A percentile compares a stretch with the other conserved stretches of the same genome.
Evolutionary conservation across 2,797 vertebrate genomes (phyloP).

Genomic region (Furcifer pardalis): DNA sequence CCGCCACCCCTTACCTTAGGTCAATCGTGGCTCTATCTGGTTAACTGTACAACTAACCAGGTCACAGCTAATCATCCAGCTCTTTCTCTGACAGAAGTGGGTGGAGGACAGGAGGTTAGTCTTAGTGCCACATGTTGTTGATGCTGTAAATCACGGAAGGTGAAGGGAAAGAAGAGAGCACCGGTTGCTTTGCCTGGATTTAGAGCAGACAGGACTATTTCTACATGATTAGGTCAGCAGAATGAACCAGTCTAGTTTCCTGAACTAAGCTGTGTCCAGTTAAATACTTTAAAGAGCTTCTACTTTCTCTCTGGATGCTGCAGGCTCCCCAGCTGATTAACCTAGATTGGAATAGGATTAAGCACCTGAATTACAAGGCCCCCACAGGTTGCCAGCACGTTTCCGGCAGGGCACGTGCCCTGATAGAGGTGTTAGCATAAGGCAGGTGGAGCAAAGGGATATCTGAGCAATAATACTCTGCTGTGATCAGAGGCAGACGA

Average conservation of each 20-base stretch:
- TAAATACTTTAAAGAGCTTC: slow-evolving; percentile 61
- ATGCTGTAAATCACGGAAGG: slow-evolving; percentile 40
- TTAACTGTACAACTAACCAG: slow-evolving; percentile 41
- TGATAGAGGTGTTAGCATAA: slow-evolving; percentile 63
- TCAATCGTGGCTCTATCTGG: not conserved
- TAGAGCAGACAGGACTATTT: slow-evolving; percentile 53
- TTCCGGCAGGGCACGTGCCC: slow-evolving; percentile 70
- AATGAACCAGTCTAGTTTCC: slow-evolving; percentile 52
- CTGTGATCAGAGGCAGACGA: slow-evolving; percentile 58
- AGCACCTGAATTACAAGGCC: slow-evolving; percentile 71
- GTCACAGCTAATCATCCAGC: slow-evolving; percentile 23
- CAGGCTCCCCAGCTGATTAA: slow-evolving; percentile 79
- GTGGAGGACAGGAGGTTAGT: slow-evolving; percentile 33
- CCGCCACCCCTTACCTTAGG: slow-evolving; percentile 22
- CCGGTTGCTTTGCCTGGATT: slow-evolving; percentile 46
- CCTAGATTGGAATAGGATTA: slow-evolving; percentile 83
- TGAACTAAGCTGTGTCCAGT: slow-evolving; percentile 63
- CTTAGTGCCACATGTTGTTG: slow-evolving; percentile 44
- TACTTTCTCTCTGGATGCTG: slow-evolving; percentile 65
- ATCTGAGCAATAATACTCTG: slow-evolving; percentile 60
- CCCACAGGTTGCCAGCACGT: slow-evolving; percentile 74
- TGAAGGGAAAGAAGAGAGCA: not conserved
- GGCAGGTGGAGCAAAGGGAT: slow-evolving; percentile 45
- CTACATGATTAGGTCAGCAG: slow-evolving; percentile 57
- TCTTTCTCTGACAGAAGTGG: slow-evolving; percentile 31